phyloP scores from a whole-genome alignment of 2,888 invertebrate species.

The Ennomos quercinarius region DNA sequence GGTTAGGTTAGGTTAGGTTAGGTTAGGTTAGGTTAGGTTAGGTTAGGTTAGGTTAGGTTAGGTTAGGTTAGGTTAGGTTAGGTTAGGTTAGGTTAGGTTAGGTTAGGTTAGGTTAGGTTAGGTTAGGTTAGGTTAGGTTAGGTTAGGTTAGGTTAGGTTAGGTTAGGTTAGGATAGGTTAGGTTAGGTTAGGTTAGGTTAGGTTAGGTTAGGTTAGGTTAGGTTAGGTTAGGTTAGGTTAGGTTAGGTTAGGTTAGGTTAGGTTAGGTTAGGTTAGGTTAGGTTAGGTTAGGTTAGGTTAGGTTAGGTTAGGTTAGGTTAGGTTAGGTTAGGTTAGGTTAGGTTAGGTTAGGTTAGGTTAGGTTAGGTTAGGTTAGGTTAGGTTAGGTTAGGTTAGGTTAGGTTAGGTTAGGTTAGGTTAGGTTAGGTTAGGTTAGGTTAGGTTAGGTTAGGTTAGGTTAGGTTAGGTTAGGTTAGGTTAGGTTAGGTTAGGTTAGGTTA shows the following conservation, averaged over 20 bases:
- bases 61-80: no score
- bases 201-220: constrained; percentile 37
- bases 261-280: constrained; percentile 35
- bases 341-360: constrained; percentile 33
- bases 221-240: constrained; percentile 24
- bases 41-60: no score
- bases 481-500: constrained; percentile 17
- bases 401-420: constrained; percentile 9
- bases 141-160: no score
- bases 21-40: no score
- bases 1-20: no score
- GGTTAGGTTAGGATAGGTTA: constrained; percentile 21
- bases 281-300: constrained; percentile 35
- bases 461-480: constrained; percentile 17
- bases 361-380: constrained; percentile 12
- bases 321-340: constrained; percentile 35
- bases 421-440: constrained; percentile 1
- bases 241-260: constrained; percentile 37
- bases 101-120: constrained; percentile 1
- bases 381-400: constrained; percentile 17
- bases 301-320: constrained; percentile 35
- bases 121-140: constrained; percentile 4
- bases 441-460: constrained; percentile 12
- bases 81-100: no score
- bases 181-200: constrained; percentile 36